phyloP scores from a whole-genome alignment of 1,140 invertebrate species.

The Vollenhovia emeryi region DNA sequence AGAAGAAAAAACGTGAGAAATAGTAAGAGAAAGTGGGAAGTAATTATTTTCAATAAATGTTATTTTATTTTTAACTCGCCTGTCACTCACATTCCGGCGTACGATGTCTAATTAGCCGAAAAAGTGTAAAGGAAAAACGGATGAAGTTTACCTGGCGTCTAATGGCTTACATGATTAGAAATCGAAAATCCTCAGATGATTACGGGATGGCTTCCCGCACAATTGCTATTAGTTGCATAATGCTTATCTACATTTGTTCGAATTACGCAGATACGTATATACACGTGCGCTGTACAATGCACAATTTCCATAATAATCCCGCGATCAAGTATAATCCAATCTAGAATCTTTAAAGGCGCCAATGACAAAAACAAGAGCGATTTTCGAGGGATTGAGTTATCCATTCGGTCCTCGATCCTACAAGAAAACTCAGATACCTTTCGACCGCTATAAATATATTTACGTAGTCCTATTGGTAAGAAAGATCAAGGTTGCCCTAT shows the following conservation, averaged over 20 bases:
- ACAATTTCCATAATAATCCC: slow-evolving; percentile 38
- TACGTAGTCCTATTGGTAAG: slow-evolving; percentile 11
- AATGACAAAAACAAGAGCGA: slow-evolving; percentile 33
- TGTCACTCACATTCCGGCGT: slow-evolving; percentile 53
- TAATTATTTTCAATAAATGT: slow-evolving; percentile 64
- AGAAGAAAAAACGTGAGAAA: slow-evolving; percentile 10
- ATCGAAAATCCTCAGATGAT: slow-evolving; percentile 17
- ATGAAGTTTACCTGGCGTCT: slow-evolving; percentile 42
- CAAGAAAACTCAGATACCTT: slow-evolving; percentile 32
- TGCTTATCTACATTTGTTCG: slow-evolving; percentile 73
- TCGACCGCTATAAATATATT: slow-evolving; percentile 5
- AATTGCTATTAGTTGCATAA: slow-evolving; percentile 65
- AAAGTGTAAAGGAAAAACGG: slow-evolving; percentile 57
- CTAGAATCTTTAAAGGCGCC: slow-evolving; percentile 28
- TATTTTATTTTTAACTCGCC: slow-evolving; percentile 68
- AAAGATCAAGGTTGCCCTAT: slow-evolving; percentile 19
- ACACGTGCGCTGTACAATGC: slow-evolving; percentile 64
- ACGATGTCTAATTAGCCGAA: slow-evolving; percentile 63
- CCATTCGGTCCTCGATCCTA: neutral
- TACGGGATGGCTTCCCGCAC: slow-evolving; percentile 16
- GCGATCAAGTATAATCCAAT: slow-evolving; percentile 47
- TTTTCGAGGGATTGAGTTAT: slow-evolving; percentile 24
- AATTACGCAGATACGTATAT: slow-evolving; percentile 67
- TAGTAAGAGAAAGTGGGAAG: neutral
- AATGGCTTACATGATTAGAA: slow-evolving; percentile 55